Conservation (phyloP, 2,888 invertebrate species). For the Drosophila pegasa region DNA sequence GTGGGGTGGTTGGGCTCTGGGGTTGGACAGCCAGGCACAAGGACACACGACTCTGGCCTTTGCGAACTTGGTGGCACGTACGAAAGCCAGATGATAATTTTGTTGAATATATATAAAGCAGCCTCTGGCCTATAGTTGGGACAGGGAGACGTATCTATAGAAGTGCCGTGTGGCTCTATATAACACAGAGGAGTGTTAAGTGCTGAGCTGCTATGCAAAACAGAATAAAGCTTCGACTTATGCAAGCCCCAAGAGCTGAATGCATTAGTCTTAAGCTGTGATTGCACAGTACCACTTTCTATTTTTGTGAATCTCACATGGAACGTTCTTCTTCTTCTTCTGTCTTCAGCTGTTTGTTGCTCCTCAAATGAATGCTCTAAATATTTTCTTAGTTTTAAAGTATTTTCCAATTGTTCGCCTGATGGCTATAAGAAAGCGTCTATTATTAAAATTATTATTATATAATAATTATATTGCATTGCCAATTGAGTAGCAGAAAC, state of each 20-base stretch:
- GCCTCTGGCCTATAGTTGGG: constrained; percentile 18
- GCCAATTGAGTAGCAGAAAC: constrained; percentile 21
- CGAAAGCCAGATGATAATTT: constrained; percentile 72
- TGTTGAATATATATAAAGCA: constrained; percentile 65
- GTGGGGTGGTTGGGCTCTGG: constrained; percentile 13
- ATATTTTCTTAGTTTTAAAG: no score
- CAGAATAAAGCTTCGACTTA: constrained; percentile 55
- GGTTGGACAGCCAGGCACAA: constrained; percentile 46
- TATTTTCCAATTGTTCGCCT: no score
- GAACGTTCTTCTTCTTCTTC: not conserved
- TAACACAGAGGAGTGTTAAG: constrained; percentile 29
- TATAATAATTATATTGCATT: not conserved
- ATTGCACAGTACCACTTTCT: not conserved
- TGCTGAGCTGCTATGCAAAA: constrained; percentile 68
- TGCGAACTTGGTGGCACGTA: constrained; percentile 58
- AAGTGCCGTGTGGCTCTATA: not conserved
- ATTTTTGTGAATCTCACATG: not conserved
- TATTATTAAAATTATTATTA: no score
- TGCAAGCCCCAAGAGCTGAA: constrained; percentile 18
- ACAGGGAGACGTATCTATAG: not conserved
- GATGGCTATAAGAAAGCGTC: no score
- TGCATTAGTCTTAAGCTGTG: not conserved
- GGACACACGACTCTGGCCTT: constrained; percentile 42
- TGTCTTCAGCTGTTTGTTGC: no score
- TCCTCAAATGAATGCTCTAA: no score